Evolutionary conservation across 2,113 vertebrate genomes (phyloP).

Genomic region (Paramisgurnus dabryanus): DNA sequence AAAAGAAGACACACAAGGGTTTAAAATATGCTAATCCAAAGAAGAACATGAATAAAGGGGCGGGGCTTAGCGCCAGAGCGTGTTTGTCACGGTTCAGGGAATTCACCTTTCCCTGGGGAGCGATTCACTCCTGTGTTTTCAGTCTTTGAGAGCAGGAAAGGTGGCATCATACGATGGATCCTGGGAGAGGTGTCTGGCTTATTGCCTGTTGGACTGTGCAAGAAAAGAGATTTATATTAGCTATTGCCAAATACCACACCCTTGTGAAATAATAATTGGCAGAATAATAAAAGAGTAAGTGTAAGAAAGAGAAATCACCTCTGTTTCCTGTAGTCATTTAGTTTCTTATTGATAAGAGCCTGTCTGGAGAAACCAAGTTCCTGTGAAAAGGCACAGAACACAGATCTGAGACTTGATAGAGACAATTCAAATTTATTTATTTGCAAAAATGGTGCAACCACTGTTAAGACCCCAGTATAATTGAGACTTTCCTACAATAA

Average conservation of each 20-base stretch:
- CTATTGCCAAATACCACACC: background rate
- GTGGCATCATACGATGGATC: slow-evolving; percentile 83
- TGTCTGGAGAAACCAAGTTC: slow-evolving; percentile 92
- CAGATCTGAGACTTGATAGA: too few species aligned
- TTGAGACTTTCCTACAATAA: too few species aligned
- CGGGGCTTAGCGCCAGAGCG: background rate
- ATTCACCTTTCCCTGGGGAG: slow-evolving; percentile 73
- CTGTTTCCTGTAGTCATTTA: slow-evolving; percentile 93
- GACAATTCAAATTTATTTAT: too few species aligned
- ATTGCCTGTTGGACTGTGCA: slow-evolving; percentile 80
- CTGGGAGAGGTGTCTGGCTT: slow-evolving; percentile 89
- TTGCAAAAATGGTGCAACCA: too few species aligned
- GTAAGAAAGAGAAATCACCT: slow-evolving; percentile 60
- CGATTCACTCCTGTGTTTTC: slow-evolving; percentile 69
- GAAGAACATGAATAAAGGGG: background rate
- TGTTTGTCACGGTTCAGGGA: background rate
- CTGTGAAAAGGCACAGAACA: slow-evolving; percentile 64
- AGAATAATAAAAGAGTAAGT: background rate
- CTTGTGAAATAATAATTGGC: background rate
- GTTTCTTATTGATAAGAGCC: slow-evolving; percentile 95
- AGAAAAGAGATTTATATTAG: slow-evolving; percentile 29
- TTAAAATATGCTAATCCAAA: slow-evolving; percentile 1
- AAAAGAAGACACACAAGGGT: background rate
- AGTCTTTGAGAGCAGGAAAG: slow-evolving; percentile 83
- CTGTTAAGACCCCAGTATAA: too few species aligned